These are phyloP conservation scores for Liasis olivaceus DNA, from an alignment of 2,797 vertebrate genomes.

Conservation along the genomic window DNA sequence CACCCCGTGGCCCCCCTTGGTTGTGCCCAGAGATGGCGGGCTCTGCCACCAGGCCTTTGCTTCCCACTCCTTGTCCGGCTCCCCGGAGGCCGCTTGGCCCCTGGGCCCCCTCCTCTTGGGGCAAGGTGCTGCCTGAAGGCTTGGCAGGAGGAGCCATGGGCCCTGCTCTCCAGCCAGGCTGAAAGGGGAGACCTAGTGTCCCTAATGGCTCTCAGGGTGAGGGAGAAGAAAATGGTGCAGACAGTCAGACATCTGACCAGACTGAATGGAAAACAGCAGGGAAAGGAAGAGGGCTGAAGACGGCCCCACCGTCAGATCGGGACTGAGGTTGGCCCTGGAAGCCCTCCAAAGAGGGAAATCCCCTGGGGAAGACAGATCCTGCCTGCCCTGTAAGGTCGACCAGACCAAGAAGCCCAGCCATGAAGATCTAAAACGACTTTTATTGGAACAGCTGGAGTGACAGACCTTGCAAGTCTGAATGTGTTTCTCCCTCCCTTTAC, in stretches of 20 bases:
- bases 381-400: background rate
- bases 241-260: background rate
- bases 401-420: background rate
- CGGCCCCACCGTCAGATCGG: background rate
- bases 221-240: background rate
- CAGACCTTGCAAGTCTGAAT: background rate
- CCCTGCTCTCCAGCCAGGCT: background rate
- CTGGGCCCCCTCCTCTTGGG: no score
- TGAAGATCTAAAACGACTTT: no score
- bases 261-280: background rate
- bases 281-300: background rate
- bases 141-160: background rate
- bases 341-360: background rate
- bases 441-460: background rate
- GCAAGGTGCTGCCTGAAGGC: background rate
- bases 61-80: no score
- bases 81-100: no score
- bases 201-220: background rate
- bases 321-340: no score
- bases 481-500: background rate
- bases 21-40: background rate
- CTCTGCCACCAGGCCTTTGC: background rate
- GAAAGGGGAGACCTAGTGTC: no score
- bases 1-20: background rate
- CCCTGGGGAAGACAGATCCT: background rate